Evolutionary conservation across 2,888 invertebrate species (phyloP), one percentile per base, ranked within the genome.

Genomic region (Leptinotarsa tumamoca): DNA sequence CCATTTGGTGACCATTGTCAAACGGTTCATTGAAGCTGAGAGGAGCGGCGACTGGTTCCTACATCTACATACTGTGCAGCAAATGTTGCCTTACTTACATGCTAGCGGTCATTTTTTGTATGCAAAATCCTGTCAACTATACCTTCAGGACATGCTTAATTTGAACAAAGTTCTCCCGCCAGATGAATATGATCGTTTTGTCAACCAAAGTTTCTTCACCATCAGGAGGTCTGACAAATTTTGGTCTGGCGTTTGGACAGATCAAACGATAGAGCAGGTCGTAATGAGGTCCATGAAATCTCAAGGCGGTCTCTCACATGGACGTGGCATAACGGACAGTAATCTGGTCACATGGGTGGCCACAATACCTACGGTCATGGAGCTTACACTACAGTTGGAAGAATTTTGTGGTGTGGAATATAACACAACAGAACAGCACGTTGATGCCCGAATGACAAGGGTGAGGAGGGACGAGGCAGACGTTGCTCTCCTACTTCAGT

Each of bases 1-100:
- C 67, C 67, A 43, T n/a, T 67, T 72, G 67, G n/a, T 72, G 33
- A 33, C 72, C 33, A 33, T 72, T 13, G 18, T 67, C 33, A 67
- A 72, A 54, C 56, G 67, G 51, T 67, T 67, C 72, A 72, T 72
- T 7, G 56, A 56, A 43, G 67, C 72, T 33, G 72, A 72, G 56
- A 15, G 72, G 43, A 54, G n/a, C 17, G 72, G 72, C 54, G 67
- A 67, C 33, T 86, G 83, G 82, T 72, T 84, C 66, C 73, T 81
- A 63, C 80, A 80, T 72, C 73, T 80, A 49, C 49, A 71, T 15
- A 51, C 10, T 14, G 33, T 76, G 18, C 58, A 78, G 70, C 70
- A 68, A 50, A 77, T 77, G 76, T 58, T 77, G 14, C 78, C 72
- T 13, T 73, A 52, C 63, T 78, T 77, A 58, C 74, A 78, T 50